Evolutionary conservation across 2,888 invertebrate species (phyloP).

Genomic region (Pristionchus maxplancki): DNA sequence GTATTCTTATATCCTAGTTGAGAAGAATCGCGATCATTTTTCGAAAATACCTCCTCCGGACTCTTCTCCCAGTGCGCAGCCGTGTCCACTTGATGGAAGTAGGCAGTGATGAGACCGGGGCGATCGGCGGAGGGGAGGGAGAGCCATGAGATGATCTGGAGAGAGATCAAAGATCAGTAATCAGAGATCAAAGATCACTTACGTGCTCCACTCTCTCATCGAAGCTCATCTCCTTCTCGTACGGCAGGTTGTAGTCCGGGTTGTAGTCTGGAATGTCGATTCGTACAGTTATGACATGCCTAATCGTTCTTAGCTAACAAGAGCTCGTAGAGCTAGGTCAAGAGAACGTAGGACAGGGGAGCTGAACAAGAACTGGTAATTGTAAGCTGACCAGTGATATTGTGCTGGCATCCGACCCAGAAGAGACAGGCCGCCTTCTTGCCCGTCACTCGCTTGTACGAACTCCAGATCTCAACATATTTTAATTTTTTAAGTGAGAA

Average conservation of each 20-base stretch:
- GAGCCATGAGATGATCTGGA: slow-evolving; percentile 63
- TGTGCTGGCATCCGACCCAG: slow-evolving; percentile 71
- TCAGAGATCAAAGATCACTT: slow-evolving; percentile 24
- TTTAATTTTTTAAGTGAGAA: too few relatives aligned
- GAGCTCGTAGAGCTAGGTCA: too few relatives aligned
- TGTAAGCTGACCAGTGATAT: slow-evolving; percentile 62
- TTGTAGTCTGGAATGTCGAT: slow-evolving; percentile 57
- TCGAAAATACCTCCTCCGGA: slow-evolving; percentile 60
- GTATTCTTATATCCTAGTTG: too few relatives aligned
- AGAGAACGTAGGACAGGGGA: too few relatives aligned
- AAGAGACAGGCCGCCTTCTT: slow-evolving; percentile 69
- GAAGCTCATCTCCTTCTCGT: slow-evolving; percentile 68
- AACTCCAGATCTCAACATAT: slow-evolving; percentile 70
- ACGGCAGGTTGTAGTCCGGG: slow-evolving; percentile 67
- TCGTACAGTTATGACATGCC: too few relatives aligned
- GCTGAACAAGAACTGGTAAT: too few relatives aligned
- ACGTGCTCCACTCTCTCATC: slow-evolving; percentile 67
- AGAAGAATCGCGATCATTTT: background rate
- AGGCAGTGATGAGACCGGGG: slow-evolving; percentile 72
- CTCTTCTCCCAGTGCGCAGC: slow-evolving; percentile 68
- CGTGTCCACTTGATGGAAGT: slow-evolving; percentile 73
- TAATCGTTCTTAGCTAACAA: too few relatives aligned
- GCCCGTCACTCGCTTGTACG: slow-evolving; percentile 64
- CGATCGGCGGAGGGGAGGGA: slow-evolving; percentile 59
- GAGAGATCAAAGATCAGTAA: background rate